Evolutionary conservation across 2,888 invertebrate genomes (phyloP).

Genomic region (Pandemis corylana): DNA sequence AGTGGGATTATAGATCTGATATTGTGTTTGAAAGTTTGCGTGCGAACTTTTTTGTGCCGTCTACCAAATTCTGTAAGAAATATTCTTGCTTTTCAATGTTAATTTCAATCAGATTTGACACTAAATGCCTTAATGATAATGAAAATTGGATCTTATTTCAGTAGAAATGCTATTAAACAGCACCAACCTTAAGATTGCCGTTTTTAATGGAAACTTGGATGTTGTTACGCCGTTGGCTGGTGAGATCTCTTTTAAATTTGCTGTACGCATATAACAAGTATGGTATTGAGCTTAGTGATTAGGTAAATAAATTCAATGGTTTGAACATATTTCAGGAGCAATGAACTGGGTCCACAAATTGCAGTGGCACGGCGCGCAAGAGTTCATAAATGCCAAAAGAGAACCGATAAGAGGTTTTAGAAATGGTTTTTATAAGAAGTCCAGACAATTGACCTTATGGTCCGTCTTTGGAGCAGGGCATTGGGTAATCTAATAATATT

Average conservation of each 20-base stretch:
- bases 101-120: neutral
- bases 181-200: constrained; percentile 68
- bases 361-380: constrained; percentile 67
- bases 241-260: constrained; percentile 46
- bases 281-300: too few relatives aligned
- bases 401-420: constrained; percentile 58
- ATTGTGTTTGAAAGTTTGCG: constrained; percentile 63
- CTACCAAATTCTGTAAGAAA: constrained; percentile 71
- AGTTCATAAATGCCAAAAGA: constrained; percentile 62
- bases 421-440: constrained; percentile 73
- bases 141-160: constrained; percentile 53
- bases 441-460: constrained; percentile 71
- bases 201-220: constrained; percentile 78
- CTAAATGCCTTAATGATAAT: neutral
- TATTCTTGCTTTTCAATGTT: neutral
- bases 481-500: constrained; percentile 62
- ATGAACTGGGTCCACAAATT: constrained; percentile 77
- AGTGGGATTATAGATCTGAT: constrained; percentile 65
- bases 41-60: constrained; percentile 65
- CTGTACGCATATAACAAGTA: too few relatives aligned
- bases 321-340: constrained; percentile 59
- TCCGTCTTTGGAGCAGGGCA: constrained; percentile 75
- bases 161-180: constrained; percentile 72
- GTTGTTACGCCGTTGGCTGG: constrained; percentile 74
- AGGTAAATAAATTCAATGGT: neutral